phyloP scores from a whole-genome alignment of 1,140 invertebrate genomes.

The Apolygus lucorum region DNA sequence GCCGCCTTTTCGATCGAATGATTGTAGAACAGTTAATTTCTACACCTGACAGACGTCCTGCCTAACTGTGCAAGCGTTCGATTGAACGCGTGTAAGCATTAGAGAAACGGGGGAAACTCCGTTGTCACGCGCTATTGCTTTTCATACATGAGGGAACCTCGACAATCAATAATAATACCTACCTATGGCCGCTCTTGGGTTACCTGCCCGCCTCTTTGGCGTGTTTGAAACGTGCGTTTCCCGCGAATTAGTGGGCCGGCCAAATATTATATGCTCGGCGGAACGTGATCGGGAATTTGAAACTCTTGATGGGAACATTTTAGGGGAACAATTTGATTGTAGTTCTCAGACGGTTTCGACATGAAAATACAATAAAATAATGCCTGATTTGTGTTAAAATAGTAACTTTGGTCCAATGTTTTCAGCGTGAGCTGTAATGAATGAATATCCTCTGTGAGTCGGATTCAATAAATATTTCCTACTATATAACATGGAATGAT shows the following conservation, averaged over 20 bases:
- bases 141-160: conserved; percentile 8
- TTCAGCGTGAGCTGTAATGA: no score
- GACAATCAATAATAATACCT: conserved; percentile 15
- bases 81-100: conserved; percentile 8
- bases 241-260: not conserved
- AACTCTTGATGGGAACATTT: not conserved
- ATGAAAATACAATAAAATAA: no score
- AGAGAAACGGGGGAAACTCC: conserved; percentile 8
- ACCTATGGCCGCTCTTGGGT: no score
- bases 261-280: conserved; percentile 5
- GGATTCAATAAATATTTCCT: no score
- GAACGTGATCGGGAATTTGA: not conserved
- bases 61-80: not conserved
- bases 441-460: no score
- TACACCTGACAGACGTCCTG: not conserved
- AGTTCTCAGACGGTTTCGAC: no score
- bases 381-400: no score
- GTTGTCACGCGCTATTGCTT: conserved; percentile 11
- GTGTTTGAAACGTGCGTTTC: not conserved
- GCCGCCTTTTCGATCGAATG: no score
- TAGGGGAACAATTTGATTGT: no score
- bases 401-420: no score
- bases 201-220: conserved; percentile 6
- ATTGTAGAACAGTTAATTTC: conserved; percentile 11
- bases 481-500: no score